Percentiles rank a stretch among this genome's conserved stretches.
Conservation (phyloP, 2,113 vertebrate species). For the Chunga burmeisteri region DNA sequence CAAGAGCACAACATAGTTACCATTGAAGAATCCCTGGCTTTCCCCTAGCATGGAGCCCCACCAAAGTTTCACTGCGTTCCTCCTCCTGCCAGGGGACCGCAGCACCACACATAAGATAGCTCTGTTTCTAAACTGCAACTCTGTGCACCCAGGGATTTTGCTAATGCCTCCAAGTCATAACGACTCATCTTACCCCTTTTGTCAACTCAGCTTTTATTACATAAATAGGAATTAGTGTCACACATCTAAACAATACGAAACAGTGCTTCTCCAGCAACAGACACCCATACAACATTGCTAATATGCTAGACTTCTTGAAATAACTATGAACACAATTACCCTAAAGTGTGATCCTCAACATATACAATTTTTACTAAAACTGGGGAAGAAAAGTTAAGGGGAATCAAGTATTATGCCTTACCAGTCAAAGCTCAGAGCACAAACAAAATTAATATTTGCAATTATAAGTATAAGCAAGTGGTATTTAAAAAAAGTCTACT, state of each 20-base stretch:
- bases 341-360: neutral
- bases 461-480: neutral
- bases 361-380: neutral
- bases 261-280: neutral
- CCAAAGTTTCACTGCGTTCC: neutral
- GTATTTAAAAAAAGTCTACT: neutral
- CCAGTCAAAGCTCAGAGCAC: neutral
- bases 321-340: neutral
- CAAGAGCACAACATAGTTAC: neutral
- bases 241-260: neutral
- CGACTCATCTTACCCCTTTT: rapidly evolving
- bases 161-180: neutral
- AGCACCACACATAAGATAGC: neutral
- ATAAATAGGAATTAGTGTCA: neutral
- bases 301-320: neutral
- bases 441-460: neutral
- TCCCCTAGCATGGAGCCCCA: neutral
- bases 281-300: neutral
- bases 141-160: neutral
- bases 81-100: neutral
- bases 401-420: neutral
- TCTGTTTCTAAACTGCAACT: neutral
- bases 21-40: neutral
- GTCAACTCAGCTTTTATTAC: neutral
- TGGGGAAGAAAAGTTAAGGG: neutral